These are phyloP conservation scores for Beris morrisii DNA, from an alignment of 2,888 invertebrate genomes.

Conservation along the genomic window DNA sequence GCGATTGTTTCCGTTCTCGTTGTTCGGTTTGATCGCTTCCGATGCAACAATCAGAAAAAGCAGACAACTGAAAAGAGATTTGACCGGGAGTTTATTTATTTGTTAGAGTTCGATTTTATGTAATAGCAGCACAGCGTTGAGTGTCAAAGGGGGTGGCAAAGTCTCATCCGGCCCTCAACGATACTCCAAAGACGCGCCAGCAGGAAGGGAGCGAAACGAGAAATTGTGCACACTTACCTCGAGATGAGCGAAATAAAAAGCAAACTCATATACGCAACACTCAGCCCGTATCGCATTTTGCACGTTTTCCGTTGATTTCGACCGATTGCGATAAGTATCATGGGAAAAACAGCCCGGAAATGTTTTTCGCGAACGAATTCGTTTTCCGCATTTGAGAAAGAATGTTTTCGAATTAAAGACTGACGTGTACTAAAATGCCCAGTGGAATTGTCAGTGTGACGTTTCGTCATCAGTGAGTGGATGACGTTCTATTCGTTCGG, in stretches of 20 bases:
- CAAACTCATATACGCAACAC: conserved; percentile 37
- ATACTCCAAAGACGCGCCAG: not conserved
- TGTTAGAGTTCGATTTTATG: conserved; percentile 13
- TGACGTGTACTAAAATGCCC: conserved; percentile 43
- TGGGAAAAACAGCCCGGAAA: conserved; percentile 9
- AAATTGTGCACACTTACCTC: conserved; percentile 54
- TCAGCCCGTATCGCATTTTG: conserved; percentile 31
- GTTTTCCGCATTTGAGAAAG: conserved; percentile 19
- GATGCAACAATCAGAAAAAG: conserved; percentile 64
- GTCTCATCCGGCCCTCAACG: not conserved
- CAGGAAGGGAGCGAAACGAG: not conserved
- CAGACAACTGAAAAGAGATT: conserved; percentile 59
- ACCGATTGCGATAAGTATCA: conserved; percentile 13
- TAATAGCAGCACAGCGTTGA: conserved; percentile 12
- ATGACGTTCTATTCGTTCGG: conserved; percentile 15
- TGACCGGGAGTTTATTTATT: conserved; percentile 30
- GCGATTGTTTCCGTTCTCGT: conserved; percentile 6
- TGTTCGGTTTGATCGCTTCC: conserved; percentile 56
- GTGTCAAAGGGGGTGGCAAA: not conserved
- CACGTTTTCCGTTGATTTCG: conserved; percentile 5
- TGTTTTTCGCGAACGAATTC: conserved; percentile 7
- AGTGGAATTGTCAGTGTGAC: conserved; percentile 16
- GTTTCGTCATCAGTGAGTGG: not conserved
- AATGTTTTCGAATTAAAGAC: conserved; percentile 34
- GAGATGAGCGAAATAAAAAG: conserved; percentile 61